Conservation (phyloP, 2,888 invertebrate species). For the Boloria selene region DNA sequence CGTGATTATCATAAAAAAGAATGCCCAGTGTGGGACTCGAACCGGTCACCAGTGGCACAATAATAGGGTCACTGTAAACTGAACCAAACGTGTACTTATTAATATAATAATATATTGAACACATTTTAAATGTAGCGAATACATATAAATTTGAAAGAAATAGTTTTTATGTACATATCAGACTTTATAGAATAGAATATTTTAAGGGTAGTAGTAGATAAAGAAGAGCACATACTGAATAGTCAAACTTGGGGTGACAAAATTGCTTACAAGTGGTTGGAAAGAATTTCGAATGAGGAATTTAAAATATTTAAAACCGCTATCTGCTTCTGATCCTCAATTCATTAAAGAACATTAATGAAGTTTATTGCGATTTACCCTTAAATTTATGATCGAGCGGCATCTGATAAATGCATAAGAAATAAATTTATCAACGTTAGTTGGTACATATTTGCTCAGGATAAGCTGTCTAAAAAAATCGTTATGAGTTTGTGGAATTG, state of each 20-base stretch:
- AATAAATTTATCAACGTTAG: constrained; percentile 40
- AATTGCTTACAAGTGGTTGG: constrained; percentile 45
- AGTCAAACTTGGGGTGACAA: constrained; percentile 42
- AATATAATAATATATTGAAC: too few relatives aligned
- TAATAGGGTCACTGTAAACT: too few relatives aligned
- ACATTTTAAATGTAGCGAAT: too few relatives aligned
- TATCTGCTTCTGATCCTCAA: constrained; percentile 75
- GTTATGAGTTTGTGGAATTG: too few relatives aligned
- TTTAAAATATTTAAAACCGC: constrained; percentile 55
- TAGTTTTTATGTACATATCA: background rate
- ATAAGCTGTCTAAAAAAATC: background rate
- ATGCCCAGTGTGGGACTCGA: too few relatives aligned
- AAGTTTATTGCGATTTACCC: constrained; percentile 62
- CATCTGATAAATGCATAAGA: constrained; percentile 69
- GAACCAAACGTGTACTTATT: too few relatives aligned
- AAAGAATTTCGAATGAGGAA: constrained; percentile 62
- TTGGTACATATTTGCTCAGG: background rate
- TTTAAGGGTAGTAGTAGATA: constrained; percentile 27
- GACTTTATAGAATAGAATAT: constrained; percentile 3
- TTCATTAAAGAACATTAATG: constrained; percentile 76
- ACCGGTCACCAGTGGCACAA: too few relatives aligned
- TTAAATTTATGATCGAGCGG: constrained; percentile 63
- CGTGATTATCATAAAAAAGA: too few relatives aligned
- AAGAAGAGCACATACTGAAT: constrained; percentile 21
- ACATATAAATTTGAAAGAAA: background rate